These are phyloP conservation scores for Teleogryllus occipitalis DNA, from an alignment of 1,140 invertebrate species.

Conservation along the genomic window DNA sequence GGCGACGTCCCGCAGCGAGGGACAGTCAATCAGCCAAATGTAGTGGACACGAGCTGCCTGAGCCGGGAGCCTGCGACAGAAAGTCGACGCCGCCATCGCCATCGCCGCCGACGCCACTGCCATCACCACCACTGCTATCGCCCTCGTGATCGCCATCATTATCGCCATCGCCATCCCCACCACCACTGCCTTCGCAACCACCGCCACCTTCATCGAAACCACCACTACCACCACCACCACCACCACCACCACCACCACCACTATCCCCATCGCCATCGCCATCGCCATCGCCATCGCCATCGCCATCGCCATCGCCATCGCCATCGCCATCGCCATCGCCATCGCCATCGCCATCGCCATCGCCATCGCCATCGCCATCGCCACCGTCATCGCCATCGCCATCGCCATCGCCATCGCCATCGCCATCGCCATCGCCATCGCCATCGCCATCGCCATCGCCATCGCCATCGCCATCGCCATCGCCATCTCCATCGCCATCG, in stretches of 20 bases:
- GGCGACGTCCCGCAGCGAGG: too few relatives aligned
- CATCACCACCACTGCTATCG: not conserved
- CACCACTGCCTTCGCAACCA: not conserved
- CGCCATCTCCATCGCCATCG: not conserved
- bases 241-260: constrained; percentile 7
- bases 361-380: not conserved
- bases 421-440: not conserved
- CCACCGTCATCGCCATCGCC: not conserved
- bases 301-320: constrained; percentile 8
- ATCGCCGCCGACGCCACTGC: too few relatives aligned
- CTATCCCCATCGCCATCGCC: not conserved
- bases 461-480: not conserved
- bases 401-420: not conserved
- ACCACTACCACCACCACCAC: constrained; percentile 5
- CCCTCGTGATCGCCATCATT: not conserved
- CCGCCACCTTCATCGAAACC: constrained; percentile 5
- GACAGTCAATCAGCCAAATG: too few relatives aligned
- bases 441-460: not conserved
- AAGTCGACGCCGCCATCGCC: too few relatives aligned
- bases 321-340: constrained; percentile 9
- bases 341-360: not conserved
- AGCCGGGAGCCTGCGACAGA: too few relatives aligned
- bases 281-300: constrained; percentile 7
- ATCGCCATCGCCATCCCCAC: not conserved
- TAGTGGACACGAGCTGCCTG: too few relatives aligned